Evolutionary conservation across 1,140 invertebrate species (phyloP).

Genomic region (Panonychus citri): DNA sequence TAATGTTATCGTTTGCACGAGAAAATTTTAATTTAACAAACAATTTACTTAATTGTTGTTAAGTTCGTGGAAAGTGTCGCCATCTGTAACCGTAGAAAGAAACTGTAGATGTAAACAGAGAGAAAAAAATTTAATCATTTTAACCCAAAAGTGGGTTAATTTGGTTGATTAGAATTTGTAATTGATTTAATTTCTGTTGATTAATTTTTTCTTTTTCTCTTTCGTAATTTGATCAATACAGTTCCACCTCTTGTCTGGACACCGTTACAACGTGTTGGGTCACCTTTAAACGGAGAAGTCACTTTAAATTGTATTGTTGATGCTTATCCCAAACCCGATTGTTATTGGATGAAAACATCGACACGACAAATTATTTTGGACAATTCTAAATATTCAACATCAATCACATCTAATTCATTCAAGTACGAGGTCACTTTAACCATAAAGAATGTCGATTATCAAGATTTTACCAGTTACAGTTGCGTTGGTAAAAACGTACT

Average conservation of each 20-base stretch:
- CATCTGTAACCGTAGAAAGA: no score
- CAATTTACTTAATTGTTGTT: no score
- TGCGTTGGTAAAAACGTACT: conserved; percentile 77
- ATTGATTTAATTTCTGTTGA: no score
- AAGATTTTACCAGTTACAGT: conserved; percentile 65
- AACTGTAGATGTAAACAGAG: no score
- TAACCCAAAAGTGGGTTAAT: no score
- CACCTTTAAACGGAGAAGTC: conserved; percentile 21
- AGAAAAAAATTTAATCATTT: no score
- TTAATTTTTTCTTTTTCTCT: no score
- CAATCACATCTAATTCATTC: conserved; percentile 9
- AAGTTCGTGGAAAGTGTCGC: no score
- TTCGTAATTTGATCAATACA: conserved; percentile 10
- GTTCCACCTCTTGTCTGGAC: conserved; percentile 26
- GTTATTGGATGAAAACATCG: conserved; percentile 14
- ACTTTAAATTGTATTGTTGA: conserved; percentile 24
- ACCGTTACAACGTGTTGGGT: conserved; percentile 25
- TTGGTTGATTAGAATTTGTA: no score
- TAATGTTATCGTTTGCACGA: no score
- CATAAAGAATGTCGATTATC: conserved; percentile 15
- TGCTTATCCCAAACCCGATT: conserved; percentile 13
- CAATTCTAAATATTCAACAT: conserved; percentile 14
- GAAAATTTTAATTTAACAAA: no score
- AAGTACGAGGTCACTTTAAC: conserved; percentile 12
- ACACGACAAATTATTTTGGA: conserved; percentile 12